Base-by-base conservation (phyloP, 1,140 invertebrate genomes). In the Pteromalus puparum region DNA sequence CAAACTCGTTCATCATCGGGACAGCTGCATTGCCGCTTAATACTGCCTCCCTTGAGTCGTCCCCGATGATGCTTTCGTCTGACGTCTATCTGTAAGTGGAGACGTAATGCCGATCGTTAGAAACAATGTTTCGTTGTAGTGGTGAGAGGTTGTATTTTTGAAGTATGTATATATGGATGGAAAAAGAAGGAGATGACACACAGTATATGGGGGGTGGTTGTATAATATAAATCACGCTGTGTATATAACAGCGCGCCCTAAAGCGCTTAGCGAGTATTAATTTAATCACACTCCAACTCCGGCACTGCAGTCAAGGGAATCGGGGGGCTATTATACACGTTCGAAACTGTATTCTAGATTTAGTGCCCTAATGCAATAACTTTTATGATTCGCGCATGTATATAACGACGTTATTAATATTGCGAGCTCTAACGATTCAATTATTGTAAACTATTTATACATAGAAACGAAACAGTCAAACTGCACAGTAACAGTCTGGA, bases 11-110 rank as follows among this genome's bases (percentile, higher is more conserved):
- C 80, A 82, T 82, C 78, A 48, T 81, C 78, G 86, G 87, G 88
- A 86, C 70, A 76, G 86, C 84, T 85, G 85, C 90, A 90, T 91
- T 87, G 83, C 85, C 85, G 61, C 73, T 5, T 34, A 34, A 34
- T 34, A 74, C 67, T 24, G n/a, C 26, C 18, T 38, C 5, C 15
- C 24, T 48, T n/a, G 48, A 53, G 26, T 53, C 9, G 12, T 65
- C 18, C 26, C 12, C 10, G 9, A 53, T 7, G 53, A 18, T 61
- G 21, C 18, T 10, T 42, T 42, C 38, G n/a, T 18, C 9, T n/a
- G 61, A 28, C 67, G 24, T 70, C 67, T 74, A 42, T 74, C 72
- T 74, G 72, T 28, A 74, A 74, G 34, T 0, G 7, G 13, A 48
- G 46, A 13, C 12, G 15, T 18, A 0, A 15, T 5, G 46, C 1